Evolutionary conservation across 2,113 vertebrate species (phyloP).

Genomic region (Raja brachyura): DNA sequence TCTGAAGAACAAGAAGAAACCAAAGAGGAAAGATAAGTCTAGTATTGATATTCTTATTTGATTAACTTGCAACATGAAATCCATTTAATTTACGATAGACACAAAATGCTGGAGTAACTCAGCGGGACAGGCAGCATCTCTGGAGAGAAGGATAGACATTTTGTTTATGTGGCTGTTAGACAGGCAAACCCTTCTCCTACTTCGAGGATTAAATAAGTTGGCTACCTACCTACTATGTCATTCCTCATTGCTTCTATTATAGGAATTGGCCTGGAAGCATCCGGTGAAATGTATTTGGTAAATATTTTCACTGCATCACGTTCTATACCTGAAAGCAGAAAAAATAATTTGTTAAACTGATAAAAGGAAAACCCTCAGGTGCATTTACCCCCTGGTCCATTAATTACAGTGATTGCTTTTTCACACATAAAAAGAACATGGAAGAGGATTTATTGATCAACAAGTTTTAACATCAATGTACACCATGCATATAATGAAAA

Average conservation of each 20-base stretch:
- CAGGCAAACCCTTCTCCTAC: neutral
- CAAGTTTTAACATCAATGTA: neutral
- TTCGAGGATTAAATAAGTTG: neutral
- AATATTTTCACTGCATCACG: constrained; percentile 93
- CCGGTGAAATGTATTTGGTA: constrained; percentile 96
- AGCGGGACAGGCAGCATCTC: too few relatives aligned
- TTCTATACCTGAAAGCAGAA: constrained; percentile 75
- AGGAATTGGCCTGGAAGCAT: constrained; percentile 88
- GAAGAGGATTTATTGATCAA: neutral
- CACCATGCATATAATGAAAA: neutral
- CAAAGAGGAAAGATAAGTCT: neutral
- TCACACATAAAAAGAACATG: constrained; percentile 5
- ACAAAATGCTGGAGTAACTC: too few relatives aligned
- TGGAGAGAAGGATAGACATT: too few relatives aligned
- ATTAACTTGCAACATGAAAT: neutral
- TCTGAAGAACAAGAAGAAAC: neutral
- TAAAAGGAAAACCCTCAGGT: neutral
- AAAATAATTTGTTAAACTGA: neutral
- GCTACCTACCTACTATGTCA: constrained; percentile 86
- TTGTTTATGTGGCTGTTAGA: neutral
- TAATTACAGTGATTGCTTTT: constrained; percentile 8
- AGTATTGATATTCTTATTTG: neutral
- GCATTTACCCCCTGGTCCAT: neutral
- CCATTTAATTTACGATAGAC: neutral
- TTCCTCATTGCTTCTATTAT: constrained; percentile 91